phyloP scores from a whole-genome alignment of 2,797 vertebrate species.

The Poecilia picta region DNA sequence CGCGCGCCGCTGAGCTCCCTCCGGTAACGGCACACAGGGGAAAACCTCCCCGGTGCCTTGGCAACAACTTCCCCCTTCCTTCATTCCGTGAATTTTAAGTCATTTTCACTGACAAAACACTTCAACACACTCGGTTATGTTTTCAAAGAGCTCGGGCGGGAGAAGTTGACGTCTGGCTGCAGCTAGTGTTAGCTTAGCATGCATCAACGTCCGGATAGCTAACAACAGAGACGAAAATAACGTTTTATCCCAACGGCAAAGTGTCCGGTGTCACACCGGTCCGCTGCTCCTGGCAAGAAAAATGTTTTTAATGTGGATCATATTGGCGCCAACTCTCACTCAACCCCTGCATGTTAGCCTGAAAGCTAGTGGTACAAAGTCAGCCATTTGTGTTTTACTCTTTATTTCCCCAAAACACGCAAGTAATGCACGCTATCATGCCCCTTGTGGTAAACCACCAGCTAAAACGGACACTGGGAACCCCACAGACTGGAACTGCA shows the following conservation, averaged over 20 bases:
- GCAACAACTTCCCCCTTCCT: accelerated
- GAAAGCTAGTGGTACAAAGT: constrained; percentile 46
- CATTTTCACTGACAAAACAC: constrained; percentile 6
- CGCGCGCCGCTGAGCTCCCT: constrained; percentile 24
- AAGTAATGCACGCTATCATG: neutral
- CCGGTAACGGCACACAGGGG: constrained; percentile 3
- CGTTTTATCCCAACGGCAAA: neutral
- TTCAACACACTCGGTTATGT: constrained; percentile 31
- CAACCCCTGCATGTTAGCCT: constrained; percentile 40
- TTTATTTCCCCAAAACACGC: constrained; percentile 51
- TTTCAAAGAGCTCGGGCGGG: constrained; percentile 76
- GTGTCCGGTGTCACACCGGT: neutral
- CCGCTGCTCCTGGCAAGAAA: accelerated
- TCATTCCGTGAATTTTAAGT: neutral
- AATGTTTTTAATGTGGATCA: neutral
- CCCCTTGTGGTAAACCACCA: accelerated
- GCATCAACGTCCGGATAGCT: constrained; percentile 10
- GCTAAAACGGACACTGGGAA: neutral
- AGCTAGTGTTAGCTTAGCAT: constrained; percentile 65
- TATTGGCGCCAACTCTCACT: constrained; percentile 39
- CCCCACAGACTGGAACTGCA: accelerated
- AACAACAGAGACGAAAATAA: neutral
- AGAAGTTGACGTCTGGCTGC: constrained; percentile 61
- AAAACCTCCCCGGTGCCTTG: neutral
- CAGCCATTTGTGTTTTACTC: constrained; percentile 54